Evolutionary conservation across 2,888 invertebrate genomes (phyloP).

Genomic region (Dilophus febrilis): DNA sequence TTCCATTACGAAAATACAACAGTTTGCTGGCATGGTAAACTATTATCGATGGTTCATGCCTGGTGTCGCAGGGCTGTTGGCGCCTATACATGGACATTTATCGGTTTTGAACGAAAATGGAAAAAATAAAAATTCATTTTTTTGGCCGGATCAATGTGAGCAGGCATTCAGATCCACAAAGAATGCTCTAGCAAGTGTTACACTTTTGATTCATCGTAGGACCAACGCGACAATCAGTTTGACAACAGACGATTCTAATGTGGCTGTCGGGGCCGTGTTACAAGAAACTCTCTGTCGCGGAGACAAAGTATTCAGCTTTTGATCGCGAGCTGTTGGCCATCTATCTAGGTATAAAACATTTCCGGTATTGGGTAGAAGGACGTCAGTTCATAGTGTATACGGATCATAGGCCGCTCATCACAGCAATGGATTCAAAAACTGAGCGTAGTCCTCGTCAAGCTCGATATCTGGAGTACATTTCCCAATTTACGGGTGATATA

Average conservation of each 20-base stretch:
- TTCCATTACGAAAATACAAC: too few relatives aligned
- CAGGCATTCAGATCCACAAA: not conserved
- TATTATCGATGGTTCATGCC: not conserved
- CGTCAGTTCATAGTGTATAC: too few relatives aligned
- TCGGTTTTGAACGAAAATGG: not conserved
- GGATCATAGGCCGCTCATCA: too few relatives aligned
- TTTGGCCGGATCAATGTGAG: not conserved
- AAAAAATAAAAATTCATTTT: not conserved
- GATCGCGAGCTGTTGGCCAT: too few relatives aligned
- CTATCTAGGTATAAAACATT: too few relatives aligned
- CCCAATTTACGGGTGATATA: slow-evolving; percentile 6
- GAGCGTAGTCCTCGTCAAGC: too few relatives aligned
- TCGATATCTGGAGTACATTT: slow-evolving; percentile 7
- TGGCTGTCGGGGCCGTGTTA: not conserved
- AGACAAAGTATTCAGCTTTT: too few relatives aligned
- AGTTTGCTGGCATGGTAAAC: slow-evolving; percentile 1
- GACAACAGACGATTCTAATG: not conserved
- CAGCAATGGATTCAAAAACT: slow-evolving; percentile 4
- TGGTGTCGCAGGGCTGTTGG: not conserved
- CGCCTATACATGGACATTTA: not conserved
- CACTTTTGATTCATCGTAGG: not conserved
- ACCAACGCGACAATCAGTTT: too few relatives aligned
- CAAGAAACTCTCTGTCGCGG: too few relatives aligned
- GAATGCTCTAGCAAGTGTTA: not conserved
- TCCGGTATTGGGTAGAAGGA: too few relatives aligned